Evolutionary conservation across 2,888 invertebrate species (phyloP), one percentile per base, ranked within the genome.

Genomic region (Cabera pusaria): DNA sequence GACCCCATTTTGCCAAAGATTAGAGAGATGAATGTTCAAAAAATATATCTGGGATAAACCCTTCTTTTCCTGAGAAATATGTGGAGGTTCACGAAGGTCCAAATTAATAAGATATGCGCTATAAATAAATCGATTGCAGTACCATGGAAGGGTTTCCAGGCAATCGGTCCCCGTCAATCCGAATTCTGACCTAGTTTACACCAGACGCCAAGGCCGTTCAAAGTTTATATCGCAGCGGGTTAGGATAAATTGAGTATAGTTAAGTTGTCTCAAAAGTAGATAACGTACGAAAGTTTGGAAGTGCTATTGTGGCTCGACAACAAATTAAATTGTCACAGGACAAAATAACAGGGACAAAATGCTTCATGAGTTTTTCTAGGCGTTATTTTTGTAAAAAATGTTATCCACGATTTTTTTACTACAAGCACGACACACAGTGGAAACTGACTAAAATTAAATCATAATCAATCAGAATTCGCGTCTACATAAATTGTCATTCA

Each of bases 91-190:
- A 20, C 27, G 28, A 21, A 17, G 17, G 19, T n/a, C 16, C 17
- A 25, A 31, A 31, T 22, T 27, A 32, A 29, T 33, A 22, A 32
- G 10, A 27, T 19, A 9, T 5, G 16, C 11, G n/a, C 8, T 17
- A 25, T 22, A 27, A 32, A 39, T 33, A 33, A 39, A 27, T 27
- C 22, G 22, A 39, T 33, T 31, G 17, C 29, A 21, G 24, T 19
- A 16, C 11, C 21, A 8, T 19, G 12, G 26, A 33, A 39, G 21
- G 23, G 25, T 6, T 33, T 23, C 23, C 27, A 33, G 8, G 18
- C 32, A 6, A 27, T 33, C 17, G 22, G 9, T 23, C 20, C 17
- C 14, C 4, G 19, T 31, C 32, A 22, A 32, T 31, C 28, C 14
- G 5, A 23, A 33, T 18, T 1, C 12, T 18, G 39, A 22, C 38